Base-by-base conservation (phyloP, 2,888 invertebrate species). In the Ariolimax columbianus region DNA sequence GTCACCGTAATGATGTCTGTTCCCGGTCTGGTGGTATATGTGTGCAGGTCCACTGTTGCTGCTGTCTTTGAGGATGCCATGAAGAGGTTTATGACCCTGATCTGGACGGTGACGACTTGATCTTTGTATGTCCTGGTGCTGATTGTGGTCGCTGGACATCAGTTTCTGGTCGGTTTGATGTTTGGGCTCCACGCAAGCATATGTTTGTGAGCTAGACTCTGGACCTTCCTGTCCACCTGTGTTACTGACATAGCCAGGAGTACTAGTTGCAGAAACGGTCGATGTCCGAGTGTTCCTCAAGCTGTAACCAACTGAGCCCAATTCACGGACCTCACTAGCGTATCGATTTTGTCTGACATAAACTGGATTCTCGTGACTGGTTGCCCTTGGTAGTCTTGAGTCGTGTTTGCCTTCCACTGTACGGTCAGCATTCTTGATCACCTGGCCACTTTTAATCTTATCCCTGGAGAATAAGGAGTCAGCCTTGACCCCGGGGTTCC, bases 31-130 rank as follows among this genome's bases (percentile, higher is more conserved):
- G 47, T 51, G 2, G 78, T 63, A 33, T 7, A 4, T 70, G 30
- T 77, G 73, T 1, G 68, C 11, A 30, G 19, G 1, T 47, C n/a
- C 43, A 33, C n/a, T 47, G 17, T n/a, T 43, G 59, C 59, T 36
- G n/a, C 47, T 36, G 47, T 83, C 83, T 68, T 83, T 83, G 33
- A 83, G 77, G n/a, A 83, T 83, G 19, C 83, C 77, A 33, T 83
- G 83, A 26, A 68, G 11, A 19, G 59, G 82, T 30, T 38, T 40
- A 26, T 4, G 63, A 43, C 43, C 40, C n/a, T 79, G 79, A 14
- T n/a, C 63, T 40, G 19, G 66, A 66, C 17, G 72, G 19, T 40
- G 40, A 6, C 38, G 38, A 40, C 26, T 38, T 47, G n/a, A 0
- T 51, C 51, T 14, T 47, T 30, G 55, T 23, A 38, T 26, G 19